Evolutionary conservation across 2,113 vertebrate genomes (phyloP).

Genomic region (Miniopterus natalensis): DNA sequence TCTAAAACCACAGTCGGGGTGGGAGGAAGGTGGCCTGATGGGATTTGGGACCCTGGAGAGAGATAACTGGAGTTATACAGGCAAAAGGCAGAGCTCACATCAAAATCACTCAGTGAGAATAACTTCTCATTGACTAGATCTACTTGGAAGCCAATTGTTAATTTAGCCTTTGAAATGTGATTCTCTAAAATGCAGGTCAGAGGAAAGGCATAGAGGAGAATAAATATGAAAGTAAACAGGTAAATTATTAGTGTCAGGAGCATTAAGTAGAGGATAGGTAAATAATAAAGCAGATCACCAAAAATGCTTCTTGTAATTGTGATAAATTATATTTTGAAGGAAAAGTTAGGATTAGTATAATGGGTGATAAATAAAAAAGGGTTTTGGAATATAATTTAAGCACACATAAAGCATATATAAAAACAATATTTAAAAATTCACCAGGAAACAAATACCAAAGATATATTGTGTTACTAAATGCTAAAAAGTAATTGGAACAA

Average conservation of each 20-base stretch:
- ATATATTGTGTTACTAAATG: not conserved
- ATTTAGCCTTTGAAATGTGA: not conserved
- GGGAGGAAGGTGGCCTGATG: not conserved
- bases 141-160: not conserved
- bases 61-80: not conserved
- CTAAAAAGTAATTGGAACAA: not conserved
- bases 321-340: not conserved
- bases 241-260: not conserved
- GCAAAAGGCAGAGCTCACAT: not conserved
- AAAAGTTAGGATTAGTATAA: not conserved
- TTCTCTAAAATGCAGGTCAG: not conserved
- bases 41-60: too few relatives aligned
- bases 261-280: not conserved
- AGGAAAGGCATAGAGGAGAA: not conserved
- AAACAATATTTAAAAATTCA: not conserved
- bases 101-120: not conserved
- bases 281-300: not conserved
- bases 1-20: not conserved
- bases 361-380: not conserved
- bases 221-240: not conserved
- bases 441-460: not conserved
- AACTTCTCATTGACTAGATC: not conserved
- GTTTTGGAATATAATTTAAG: slow-evolving; percentile 4
- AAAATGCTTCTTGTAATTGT: not conserved
- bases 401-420: not conserved